Base-by-base conservation (phyloP, 2,113 vertebrate species). In the Candoia aspera region DNA sequence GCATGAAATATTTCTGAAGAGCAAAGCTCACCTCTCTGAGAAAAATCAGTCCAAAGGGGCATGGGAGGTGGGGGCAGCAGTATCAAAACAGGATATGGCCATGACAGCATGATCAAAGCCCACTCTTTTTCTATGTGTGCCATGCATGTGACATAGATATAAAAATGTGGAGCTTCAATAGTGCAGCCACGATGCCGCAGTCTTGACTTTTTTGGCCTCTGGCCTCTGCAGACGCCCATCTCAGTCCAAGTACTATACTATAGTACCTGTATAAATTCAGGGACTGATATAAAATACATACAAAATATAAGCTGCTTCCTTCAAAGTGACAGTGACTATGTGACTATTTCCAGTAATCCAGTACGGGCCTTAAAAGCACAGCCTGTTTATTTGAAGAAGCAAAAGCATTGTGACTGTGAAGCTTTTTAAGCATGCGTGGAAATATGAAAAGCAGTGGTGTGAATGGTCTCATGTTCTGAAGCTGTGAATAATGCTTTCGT, bases 291-390 rank as follows among this genome's bases (percentile, higher is more conserved):
- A 62, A 15, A 86, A 55, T 95, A 90, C 90, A 3, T 62, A 42
- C 84, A 57, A 85, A 84, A 93, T 96, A 92, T 95, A 94, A 96
- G 94, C 94, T 86, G 88, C 83, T 88, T 86, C 89, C 87, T 93
- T 96, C n/a, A n/a, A n/a, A n/a, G 88, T 89, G 94, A 96, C 92
- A 88, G 73, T 92, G 95, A 94, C 90, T 94, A 86, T 94, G 79
- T 94, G 96, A 93, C 91, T 95, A 88, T 94, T 95, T 94, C 95
- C 94, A 95, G 92, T 96, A 97, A 97, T 95, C 91, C 96, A 96
- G 83, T 97, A 96, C 96, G 59, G 91, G 91, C 92, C 10, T 53
- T 95, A 95, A 96, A 92, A 5, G 94, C 96, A 95, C 95, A 95
- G 92, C 91, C 91, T 96, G 90, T 96, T 95, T 95, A 97, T 95